Evolutionary conservation across 2,888 invertebrate genomes (phyloP).

Genomic region (Gari tellinella): DNA sequence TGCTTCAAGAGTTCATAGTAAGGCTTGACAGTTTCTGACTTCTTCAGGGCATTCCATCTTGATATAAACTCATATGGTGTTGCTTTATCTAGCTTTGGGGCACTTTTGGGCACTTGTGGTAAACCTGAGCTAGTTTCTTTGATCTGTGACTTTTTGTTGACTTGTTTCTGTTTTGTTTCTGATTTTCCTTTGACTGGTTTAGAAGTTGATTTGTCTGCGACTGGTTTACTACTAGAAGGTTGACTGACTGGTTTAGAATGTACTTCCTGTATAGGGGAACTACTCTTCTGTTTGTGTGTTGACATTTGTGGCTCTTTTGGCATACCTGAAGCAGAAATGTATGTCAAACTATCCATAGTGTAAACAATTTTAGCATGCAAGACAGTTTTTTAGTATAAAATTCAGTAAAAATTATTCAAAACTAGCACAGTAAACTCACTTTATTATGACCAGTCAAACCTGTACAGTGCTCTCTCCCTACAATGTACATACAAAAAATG

Average conservation of each 20-base stretch:
- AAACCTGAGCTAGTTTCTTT: constrained; percentile 66
- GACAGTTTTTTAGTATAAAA: no score
- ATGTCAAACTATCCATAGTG: no score
- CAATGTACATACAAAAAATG: no score
- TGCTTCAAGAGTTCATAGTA: constrained; percentile 80
- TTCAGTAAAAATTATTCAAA: no score
- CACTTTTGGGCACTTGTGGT: constrained; percentile 63
- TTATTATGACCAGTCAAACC: no score
- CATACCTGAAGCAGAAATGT: no score
- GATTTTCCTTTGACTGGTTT: constrained; percentile 22
- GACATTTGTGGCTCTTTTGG: background rate
- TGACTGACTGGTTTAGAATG: constrained; percentile 7
- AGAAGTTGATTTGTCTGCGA: background rate
- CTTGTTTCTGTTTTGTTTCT: constrained; percentile 37
- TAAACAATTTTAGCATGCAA: no score
- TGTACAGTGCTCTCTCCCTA: no score
- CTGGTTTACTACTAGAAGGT: constrained; percentile 1
- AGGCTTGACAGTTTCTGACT: constrained; percentile 68
- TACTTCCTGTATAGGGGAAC: background rate
- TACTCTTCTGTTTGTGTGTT: background rate
- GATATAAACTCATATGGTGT: constrained; percentile 83
- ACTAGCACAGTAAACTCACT: no score
- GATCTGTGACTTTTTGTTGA: constrained; percentile 48
- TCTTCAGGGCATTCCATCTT: constrained; percentile 81
- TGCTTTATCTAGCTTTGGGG: constrained; percentile 71